These are phyloP conservation scores for Watsonalla cultraria DNA, from an alignment of 2,888 invertebrate genomes.

Conservation along the genomic window DNA sequence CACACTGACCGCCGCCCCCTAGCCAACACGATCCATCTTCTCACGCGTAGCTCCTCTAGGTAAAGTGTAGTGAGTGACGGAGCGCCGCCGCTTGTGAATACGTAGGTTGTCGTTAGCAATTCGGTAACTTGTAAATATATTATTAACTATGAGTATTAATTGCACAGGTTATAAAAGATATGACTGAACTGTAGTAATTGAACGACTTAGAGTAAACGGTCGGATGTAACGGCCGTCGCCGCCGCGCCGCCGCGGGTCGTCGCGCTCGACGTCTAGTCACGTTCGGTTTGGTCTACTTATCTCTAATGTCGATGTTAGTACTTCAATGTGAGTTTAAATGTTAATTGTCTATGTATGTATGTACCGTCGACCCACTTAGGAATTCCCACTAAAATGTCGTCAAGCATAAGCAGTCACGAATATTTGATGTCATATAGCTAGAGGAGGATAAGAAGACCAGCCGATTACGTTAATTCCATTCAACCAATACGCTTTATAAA, in stretches of 20 bases:
- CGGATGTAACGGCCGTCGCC: constrained; percentile 48
- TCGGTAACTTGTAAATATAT: constrained; percentile 65
- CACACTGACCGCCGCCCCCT: constrained; percentile 83
- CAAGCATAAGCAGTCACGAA: too few species aligned
- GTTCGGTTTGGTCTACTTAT: background rate
- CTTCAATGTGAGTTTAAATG: constrained; percentile 28
- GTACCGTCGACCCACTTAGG: too few species aligned
- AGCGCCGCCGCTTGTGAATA: constrained; percentile 51
- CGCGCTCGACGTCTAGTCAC: constrained; percentile 9
- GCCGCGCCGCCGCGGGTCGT: constrained; percentile 46
- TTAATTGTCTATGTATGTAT: constrained; percentile 45
- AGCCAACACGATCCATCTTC: constrained; percentile 60
- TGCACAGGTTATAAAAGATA: constrained; percentile 65
- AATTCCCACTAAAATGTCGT: too few species aligned
- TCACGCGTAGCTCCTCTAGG: constrained; percentile 52
- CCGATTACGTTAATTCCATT: constrained; percentile 36
- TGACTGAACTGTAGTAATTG: constrained; percentile 65
- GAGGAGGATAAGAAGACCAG: background rate
- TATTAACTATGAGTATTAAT: constrained; percentile 45
- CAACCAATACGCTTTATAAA: constrained; percentile 72
- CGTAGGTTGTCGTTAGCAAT: constrained; percentile 54
- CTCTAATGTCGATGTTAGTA: background rate
- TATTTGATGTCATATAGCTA: too few species aligned
- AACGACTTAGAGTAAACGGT: constrained; percentile 54
- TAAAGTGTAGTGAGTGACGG: constrained; percentile 42